phyloP scores from a whole-genome alignment of 2,888 invertebrate species.

The Mesoligia furuncula region DNA sequence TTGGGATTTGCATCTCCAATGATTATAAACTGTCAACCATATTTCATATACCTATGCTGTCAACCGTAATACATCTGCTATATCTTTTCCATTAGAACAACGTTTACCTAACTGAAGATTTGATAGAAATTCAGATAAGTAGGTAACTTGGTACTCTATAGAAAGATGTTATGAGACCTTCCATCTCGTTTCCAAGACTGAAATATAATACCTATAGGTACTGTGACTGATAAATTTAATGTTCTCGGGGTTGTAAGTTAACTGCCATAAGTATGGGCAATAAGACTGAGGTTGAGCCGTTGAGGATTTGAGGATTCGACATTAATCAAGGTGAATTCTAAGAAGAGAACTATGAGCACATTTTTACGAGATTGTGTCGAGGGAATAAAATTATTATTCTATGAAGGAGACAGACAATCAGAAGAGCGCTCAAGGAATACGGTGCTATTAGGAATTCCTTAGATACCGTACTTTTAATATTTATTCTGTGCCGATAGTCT shows the following conservation, averaged over 20 bases:
- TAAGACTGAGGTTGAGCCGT: neutral
- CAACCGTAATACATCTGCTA: neutral
- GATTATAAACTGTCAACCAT: neutral
- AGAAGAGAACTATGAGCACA: neutral
- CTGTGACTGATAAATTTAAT: neutral
- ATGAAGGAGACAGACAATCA: neutral
- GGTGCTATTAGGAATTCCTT: neutral
- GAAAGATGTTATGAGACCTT: neutral
- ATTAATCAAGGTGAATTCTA: neutral
- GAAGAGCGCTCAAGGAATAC: conserved; percentile 4
- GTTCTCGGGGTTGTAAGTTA: neutral
- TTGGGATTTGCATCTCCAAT: no score
- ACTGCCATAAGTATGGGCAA: neutral
- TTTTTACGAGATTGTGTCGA: neutral
- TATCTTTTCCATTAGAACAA: no score
- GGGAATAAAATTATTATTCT: neutral
- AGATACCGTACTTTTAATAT: no score
- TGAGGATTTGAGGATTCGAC: neutral
- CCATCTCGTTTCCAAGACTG: neutral
- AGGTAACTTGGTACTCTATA: neutral
- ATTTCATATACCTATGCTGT: no score
- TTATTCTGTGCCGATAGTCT: neutral
- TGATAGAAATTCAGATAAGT: neutral
- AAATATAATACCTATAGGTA: no score
- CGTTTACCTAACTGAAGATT: neutral